Conservation (phyloP, 2,888 invertebrate species). For the Apotomis turbidana region DNA sequence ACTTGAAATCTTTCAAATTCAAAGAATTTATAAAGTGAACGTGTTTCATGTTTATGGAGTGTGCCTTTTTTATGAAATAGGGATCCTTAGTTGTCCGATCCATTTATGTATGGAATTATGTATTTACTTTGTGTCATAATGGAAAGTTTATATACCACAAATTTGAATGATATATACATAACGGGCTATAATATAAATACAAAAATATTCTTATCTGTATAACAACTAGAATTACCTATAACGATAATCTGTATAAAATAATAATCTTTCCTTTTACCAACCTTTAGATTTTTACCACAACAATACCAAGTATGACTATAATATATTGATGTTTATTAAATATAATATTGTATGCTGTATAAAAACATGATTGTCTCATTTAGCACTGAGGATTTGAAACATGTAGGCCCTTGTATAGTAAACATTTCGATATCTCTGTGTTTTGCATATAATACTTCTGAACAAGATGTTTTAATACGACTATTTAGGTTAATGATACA, state of each 20-base stretch:
- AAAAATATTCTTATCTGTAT: neutral
- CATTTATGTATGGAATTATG: constrained; percentile 28
- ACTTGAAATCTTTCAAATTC: constrained; percentile 32
- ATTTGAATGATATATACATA: neutral
- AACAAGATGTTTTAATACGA: constrained; percentile 32
- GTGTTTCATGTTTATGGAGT: constrained; percentile 60
- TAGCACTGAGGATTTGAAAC: constrained; percentile 42
- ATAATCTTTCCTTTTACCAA: neutral
- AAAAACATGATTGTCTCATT: constrained; percentile 27
- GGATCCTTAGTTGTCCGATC: constrained; percentile 51
- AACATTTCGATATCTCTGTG: constrained; percentile 26
- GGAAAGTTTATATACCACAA: neutral
- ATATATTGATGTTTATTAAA: constrained; percentile 35
- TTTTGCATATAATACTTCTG: constrained; percentile 34
- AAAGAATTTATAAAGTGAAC: constrained; percentile 38
- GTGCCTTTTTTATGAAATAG: constrained; percentile 71
- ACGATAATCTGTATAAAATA: neutral
- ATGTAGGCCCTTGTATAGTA: constrained; percentile 33
- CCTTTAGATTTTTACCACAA: constrained; percentile 33
- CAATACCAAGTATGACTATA: constrained; percentile 40
- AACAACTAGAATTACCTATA: neutral
- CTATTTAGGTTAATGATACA: constrained; percentile 31
- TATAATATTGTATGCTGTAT: constrained; percentile 25
- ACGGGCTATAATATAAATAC: neutral
- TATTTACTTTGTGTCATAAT: neutral